phyloP scores from a whole-genome alignment of 2,113 vertebrate genomes.

The Ammospiza caudacuta region DNA sequence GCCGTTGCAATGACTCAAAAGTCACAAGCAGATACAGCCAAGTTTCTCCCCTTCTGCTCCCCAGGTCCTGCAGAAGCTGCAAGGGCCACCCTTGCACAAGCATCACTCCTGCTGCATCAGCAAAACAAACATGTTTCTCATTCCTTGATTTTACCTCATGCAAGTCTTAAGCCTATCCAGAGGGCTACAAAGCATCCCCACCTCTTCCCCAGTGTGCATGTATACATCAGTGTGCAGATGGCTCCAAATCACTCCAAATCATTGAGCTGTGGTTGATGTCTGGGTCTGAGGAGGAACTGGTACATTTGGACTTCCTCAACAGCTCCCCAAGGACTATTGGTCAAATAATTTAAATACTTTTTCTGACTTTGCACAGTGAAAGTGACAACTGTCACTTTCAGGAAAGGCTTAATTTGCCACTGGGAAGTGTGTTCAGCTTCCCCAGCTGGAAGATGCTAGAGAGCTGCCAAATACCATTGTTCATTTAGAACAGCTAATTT shows the following conservation, averaged over 20 bases:
- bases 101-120: background rate
- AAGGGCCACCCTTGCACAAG: background rate
- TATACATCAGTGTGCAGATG: accelerated
- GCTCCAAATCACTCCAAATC: background rate
- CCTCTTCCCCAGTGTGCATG: background rate
- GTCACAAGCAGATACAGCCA: background rate
- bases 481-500: background rate
- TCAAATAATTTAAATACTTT: background rate
- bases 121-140: background rate
- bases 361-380: background rate
- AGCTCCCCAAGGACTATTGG: background rate
- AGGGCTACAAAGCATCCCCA: background rate
- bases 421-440: background rate
- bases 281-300: background rate
- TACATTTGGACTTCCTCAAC: background rate
- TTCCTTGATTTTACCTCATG: background rate
- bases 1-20: background rate
- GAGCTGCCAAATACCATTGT: background rate
- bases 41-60: background rate
- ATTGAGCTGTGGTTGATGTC: background rate
- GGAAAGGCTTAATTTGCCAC: background rate
- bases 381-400: background rate
- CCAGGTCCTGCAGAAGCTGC: background rate
- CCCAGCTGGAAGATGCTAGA: background rate
- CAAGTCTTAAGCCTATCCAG: background rate